Evolutionary conservation across 2,113 vertebrate genomes (phyloP), one percentile per base, ranked within the genome.

Genomic region (Serilophus lunatus): DNA sequence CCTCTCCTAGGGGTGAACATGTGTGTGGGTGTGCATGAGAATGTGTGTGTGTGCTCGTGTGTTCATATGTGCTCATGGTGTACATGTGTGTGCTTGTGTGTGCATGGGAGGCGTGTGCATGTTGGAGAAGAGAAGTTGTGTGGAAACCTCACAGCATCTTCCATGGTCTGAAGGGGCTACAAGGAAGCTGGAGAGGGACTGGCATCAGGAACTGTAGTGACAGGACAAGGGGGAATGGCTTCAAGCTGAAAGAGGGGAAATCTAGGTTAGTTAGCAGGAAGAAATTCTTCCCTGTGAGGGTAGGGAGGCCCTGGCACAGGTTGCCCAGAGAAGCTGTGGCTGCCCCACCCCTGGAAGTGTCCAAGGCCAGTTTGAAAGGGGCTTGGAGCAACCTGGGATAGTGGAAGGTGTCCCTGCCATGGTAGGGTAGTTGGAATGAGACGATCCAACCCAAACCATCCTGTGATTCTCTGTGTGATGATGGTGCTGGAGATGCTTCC

Each of bases 401-500:
- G n/a, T 61, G 47, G 40, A 5, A 79, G 47, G 18, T 31, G 63
- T 68, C 53, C 36, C 45, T 69, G 53, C 22, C 45, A 6, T 15
- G 45, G 33, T 33, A 10, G 54, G 47, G n/a, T 45, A 16, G 8
- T 12, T 63, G 42, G 19, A 1, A 79, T 1, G 5, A 2, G 33
- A 26, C 59, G 71, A 5, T 0, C 60, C 36, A 29, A 4, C 26
- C 23, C 60, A 12, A 22, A 3, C 16, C 69, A 45, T 29, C 36
- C 45, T 1, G 0, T 45, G 69, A 12, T 53, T 60, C 53, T 1
- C 0, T 8, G 9, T 51, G 18, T 49, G 53, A 29, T 45, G 6
- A 1, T 5, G 13, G 13, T 51, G 74, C 86, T 92, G 83, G 76
- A 65, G 89, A 64, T 87, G 57, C 79, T 75, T 42, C 76, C 49